Base-by-base conservation (phyloP, 2,797 vertebrate species). In the Epinephelus awoara region DNA sequence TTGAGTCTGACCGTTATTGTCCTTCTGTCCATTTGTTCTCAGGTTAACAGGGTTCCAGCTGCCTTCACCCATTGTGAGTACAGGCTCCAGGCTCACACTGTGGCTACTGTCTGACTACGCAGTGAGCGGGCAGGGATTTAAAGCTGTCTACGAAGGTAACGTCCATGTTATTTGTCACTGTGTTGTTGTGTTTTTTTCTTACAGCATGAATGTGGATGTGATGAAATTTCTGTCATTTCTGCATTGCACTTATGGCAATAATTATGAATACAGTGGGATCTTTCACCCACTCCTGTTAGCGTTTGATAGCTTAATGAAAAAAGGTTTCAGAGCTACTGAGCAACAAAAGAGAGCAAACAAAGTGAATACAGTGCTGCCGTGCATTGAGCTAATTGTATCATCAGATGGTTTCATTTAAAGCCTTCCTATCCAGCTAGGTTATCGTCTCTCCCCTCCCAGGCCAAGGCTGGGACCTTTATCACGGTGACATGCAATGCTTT, bases 11-110 rank as follows among this genome's bases (percentile, higher is more conserved):
- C 72, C 63, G 19, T 87, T 86, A 74, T 82, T 90, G 75, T 86
- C 77, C 75, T 79, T 85, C 82, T 91, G 59, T 91, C 69, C 74
- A 69, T 90, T 88, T 90, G 64, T 93, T 94, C 92, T 29, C 94
- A 99, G 98, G 95, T 96, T 99, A 94, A 99, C 98, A 0, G 98
- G 98, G 71, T 99, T 99, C 95, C 97, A 98, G 93, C 96, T 99
- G 88, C 98, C 98, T 25, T 95, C 97, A 61, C 98, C 98, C 75
- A 96, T 99, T 2, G 98, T 99, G 91, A 99, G 98, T 15, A 96
- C 95, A 0, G 97, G 98, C 75, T 92, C 96, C 18, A 95, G 96
- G 75, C 95, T 99, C 83, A 98, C 97, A 61, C 91, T 99, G 85
- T 98, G 96, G 95, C 96, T 99, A 2, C 90, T 98, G 79, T 99